Conservation (phyloP, 37 sponge, comb jelly and placozoan species). For the Bolinopsis microptera region DNA sequence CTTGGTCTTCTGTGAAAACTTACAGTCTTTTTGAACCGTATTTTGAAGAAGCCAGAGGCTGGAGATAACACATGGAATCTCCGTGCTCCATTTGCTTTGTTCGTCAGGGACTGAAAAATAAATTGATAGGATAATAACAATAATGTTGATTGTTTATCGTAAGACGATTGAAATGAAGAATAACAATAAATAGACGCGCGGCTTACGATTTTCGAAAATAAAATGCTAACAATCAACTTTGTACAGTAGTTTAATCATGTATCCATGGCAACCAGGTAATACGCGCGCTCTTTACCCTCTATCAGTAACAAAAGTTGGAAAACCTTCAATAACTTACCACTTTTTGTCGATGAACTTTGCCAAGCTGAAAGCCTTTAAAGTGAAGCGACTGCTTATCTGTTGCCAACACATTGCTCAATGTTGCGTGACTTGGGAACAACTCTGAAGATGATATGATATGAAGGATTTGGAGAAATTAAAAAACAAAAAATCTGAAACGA, state of each 20-base stretch:
- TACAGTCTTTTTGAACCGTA: constrained; percentile 58
- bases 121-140: too few species aligned
- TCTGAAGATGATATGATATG: constrained; percentile 38
- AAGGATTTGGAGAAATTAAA: not conserved
- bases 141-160: too few species aligned
- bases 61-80: constrained; percentile 58
- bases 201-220: not conserved
- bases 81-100: constrained; percentile 62
- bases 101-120: constrained; percentile 20
- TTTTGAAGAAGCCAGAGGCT: constrained; percentile 20
- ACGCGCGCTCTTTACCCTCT: not conserved
- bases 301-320: too few species aligned
- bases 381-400: constrained; percentile 29
- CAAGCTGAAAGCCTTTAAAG: constrained; percentile 2
- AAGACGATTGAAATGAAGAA: too few species aligned
- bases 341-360: constrained; percentile 41
- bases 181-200: not conserved
- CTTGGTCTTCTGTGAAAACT: too few species aligned
- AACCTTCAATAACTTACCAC: too few species aligned
- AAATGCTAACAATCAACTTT: constrained; percentile 16
- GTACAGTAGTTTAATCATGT: not conserved
- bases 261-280: not conserved
- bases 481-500: not conserved
- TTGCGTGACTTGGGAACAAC: constrained; percentile 52
- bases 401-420: constrained; percentile 53